phyloP scores from a whole-genome alignment of 2,797 vertebrate genomes.

The Rhodeus uyekii region DNA sequence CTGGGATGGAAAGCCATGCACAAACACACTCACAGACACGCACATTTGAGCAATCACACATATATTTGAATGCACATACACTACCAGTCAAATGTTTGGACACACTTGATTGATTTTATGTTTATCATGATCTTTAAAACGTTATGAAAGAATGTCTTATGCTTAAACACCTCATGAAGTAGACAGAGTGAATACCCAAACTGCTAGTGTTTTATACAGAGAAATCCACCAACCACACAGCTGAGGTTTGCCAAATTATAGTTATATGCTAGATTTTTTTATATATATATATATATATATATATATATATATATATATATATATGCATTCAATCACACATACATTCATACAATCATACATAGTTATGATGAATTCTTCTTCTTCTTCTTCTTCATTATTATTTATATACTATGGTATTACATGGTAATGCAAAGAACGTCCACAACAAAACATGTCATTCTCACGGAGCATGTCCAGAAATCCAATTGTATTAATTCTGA shows the following conservation, averaged over 20 bases:
- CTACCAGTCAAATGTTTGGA: not conserved
- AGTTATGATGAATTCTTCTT: not conserved
- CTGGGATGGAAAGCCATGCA: not conserved
- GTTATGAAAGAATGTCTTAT: slow-evolving; percentile 4
- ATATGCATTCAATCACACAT: no score
- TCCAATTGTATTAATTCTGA: not conserved
- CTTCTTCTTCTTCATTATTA: not conserved
- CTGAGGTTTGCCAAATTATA: not conserved
- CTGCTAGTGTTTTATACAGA: not conserved
- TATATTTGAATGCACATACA: slow-evolving; percentile 10
- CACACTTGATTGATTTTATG: slow-evolving; percentile 8
- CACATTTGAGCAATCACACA: slow-evolving; percentile 6
- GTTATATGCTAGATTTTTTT: not conserved
- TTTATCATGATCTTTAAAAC: slow-evolving; percentile 16
- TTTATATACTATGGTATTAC: not conserved
- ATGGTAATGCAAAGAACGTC: not conserved
- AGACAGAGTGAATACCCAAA: not conserved
- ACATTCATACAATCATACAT: not conserved
- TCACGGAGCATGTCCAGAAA: not conserved
- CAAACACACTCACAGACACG: slow-evolving; percentile 3
- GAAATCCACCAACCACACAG: not conserved
- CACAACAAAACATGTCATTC: not conserved
- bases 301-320: no score
- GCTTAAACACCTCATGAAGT: not conserved
- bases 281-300: no score